Percentiles rank a stretch among this genome's conserved stretches.
Conservation (phyloP, 2,888 invertebrate species). For the Protophormia terraenovae region DNA sequence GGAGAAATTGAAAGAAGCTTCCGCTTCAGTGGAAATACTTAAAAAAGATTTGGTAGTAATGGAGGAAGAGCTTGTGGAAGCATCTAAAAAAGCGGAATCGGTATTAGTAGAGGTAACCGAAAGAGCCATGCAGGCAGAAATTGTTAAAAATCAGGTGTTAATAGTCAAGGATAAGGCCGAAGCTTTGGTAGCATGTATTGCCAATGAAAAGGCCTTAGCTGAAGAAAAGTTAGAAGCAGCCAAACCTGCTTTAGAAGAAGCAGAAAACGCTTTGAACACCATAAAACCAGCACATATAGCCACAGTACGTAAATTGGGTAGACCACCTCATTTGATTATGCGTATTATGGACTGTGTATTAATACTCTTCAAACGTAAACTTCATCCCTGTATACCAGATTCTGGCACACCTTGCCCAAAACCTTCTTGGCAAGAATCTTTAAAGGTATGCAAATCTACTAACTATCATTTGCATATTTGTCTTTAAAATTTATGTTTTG, state of each 20-base stretch:
- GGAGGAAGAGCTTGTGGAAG: slow-evolving; percentile 96
- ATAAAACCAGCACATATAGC: slow-evolving; percentile 98
- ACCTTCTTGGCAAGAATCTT: slow-evolving; percentile 97
- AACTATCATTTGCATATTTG: neutral
- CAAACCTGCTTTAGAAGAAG: slow-evolving; percentile 96
- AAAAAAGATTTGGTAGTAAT: slow-evolving; percentile 96
- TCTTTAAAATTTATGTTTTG: neutral
- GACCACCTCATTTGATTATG: slow-evolving; percentile 98
- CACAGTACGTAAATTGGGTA: slow-evolving; percentile 95
- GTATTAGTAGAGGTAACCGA: slow-evolving; percentile 95
- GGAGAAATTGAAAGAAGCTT: slow-evolving; percentile 97
- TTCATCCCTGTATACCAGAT: slow-evolving; percentile 92
- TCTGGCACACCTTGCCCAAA: slow-evolving; percentile 91
- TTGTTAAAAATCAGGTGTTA: slow-evolving; percentile 96
- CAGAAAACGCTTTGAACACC: slow-evolving; percentile 96
- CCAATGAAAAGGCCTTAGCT: slow-evolving; percentile 93
- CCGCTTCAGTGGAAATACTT: slow-evolving; percentile 94
- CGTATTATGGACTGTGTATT: slow-evolving; percentile 98
- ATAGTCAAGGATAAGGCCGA: slow-evolving; percentile 98
- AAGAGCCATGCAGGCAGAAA: slow-evolving; percentile 96
- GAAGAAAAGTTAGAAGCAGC: slow-evolving; percentile 97
- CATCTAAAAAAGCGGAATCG: slow-evolving; percentile 94
- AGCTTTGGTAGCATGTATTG: slow-evolving; percentile 91
- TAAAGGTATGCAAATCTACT: slow-evolving; percentile 85
- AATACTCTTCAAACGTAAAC: slow-evolving; percentile 93